Percentiles rank a stretch among this genome's conserved stretches.
phyloP scores from a whole-genome alignment of 2,888 invertebrate genomes.

The Polia nebulosa region DNA sequence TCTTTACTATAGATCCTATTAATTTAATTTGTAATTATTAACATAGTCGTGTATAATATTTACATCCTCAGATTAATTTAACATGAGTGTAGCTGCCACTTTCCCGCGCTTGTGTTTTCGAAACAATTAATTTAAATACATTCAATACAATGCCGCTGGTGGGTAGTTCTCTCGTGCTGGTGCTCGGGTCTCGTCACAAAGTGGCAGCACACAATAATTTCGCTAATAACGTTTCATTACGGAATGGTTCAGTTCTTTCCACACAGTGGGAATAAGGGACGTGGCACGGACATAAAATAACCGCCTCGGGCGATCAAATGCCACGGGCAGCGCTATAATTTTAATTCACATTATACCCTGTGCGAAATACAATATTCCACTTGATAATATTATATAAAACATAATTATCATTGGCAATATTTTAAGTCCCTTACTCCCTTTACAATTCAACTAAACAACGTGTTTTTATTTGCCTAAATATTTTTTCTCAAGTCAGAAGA shows the following conservation, averaged over 20 bases:
- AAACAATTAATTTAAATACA: slow-evolving; percentile 41
- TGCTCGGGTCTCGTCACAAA: slow-evolving; percentile 65
- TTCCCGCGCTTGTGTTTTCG: slow-evolving; percentile 50
- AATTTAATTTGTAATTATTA: slow-evolving; percentile 88
- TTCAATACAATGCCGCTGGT: slow-evolving; percentile 32
- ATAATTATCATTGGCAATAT: slow-evolving; percentile 85
- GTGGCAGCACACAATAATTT: slow-evolving; percentile 83
- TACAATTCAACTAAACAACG: slow-evolving; percentile 83
- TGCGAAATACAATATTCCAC: slow-evolving; percentile 85
- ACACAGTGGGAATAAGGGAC: slow-evolving; percentile 87
- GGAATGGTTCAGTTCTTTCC: slow-evolving; percentile 88
- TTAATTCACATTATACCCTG: slow-evolving; percentile 89
- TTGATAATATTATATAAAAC: slow-evolving; percentile 85
- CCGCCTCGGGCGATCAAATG: slow-evolving; percentile 70
- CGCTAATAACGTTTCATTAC: slow-evolving; percentile 83
- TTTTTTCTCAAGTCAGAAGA: slow-evolving; percentile 72
- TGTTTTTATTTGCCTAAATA: slow-evolving; percentile 78
- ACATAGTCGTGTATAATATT: slow-evolving; percentile 88
- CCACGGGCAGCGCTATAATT: slow-evolving; percentile 77
- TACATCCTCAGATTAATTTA: slow-evolving; percentile 84
- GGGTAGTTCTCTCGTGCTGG: slow-evolving; percentile 15
- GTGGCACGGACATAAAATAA: slow-evolving; percentile 81
- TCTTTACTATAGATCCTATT: slow-evolving; percentile 88
- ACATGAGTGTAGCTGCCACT: slow-evolving; percentile 84
- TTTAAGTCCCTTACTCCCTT: slow-evolving; percentile 87